These are phyloP conservation scores for Chlorospingus semifuscus DNA, from an alignment of 2,797 vertebrate species.

Conservation along the genomic window DNA sequence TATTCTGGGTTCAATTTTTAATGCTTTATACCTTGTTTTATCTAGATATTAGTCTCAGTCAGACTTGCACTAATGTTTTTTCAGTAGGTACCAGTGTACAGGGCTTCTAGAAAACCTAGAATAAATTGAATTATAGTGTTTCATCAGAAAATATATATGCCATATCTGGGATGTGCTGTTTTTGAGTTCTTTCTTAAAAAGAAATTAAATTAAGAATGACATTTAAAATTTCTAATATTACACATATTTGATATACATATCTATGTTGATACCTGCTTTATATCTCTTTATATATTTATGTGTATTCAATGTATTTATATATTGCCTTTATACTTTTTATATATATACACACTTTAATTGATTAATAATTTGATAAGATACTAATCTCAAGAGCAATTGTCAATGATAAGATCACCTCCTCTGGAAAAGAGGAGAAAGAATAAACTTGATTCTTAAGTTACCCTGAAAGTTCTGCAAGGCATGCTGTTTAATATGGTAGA, in stretches of 20 bases:
- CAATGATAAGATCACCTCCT: background rate
- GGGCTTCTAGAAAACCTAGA: background rate
- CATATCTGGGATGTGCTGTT: background rate
- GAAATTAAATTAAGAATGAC: background rate
- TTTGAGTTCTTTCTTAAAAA: background rate
- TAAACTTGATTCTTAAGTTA: background rate
- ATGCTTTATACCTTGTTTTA: background rate
- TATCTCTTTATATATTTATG: background rate
- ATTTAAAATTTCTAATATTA: background rate
- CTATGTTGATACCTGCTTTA: background rate
- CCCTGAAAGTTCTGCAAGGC: background rate
- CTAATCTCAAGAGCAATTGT: background rate
- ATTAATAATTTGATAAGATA: background rate
- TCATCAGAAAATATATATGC: background rate
- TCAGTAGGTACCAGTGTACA: background rate
- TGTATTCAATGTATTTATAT: background rate
- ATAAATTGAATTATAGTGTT: background rate
- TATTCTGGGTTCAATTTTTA: background rate
- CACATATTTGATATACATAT: rapidly evolving
- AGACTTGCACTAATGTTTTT: background rate
- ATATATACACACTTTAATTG: background rate
- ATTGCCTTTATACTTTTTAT: background rate
- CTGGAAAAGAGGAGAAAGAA: background rate
- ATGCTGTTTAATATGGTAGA: background rate
- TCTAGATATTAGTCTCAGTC: background rate